These are phyloP conservation scores for Okamejei kenojei DNA, from an alignment of 2,797 vertebrate species.

Conservation along the genomic window DNA sequence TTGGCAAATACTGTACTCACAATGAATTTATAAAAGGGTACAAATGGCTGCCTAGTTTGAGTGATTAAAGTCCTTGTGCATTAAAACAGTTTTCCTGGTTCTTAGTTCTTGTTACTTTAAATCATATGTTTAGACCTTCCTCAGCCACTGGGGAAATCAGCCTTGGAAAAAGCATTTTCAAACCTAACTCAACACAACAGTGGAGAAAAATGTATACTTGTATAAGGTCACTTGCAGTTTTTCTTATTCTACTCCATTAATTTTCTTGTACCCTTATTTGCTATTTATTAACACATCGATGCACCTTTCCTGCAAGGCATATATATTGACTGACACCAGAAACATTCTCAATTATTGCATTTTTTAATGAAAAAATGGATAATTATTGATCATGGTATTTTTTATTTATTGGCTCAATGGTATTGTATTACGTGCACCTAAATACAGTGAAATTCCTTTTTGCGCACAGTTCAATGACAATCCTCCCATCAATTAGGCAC, in stretches of 20 bases:
- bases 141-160: not conserved
- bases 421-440: too few relatives aligned
- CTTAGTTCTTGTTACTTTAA: not conserved
- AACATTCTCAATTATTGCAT: too few relatives aligned
- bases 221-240: not conserved
- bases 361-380: not conserved
- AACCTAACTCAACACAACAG: not conserved
- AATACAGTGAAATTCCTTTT: too few relatives aligned
- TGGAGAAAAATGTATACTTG: not conserved
- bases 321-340: not conserved
- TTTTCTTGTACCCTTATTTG: not conserved
- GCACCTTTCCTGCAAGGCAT: not conserved
- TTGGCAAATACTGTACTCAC: not conserved
- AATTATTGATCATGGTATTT: too few relatives aligned
- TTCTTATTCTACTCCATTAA: not conserved
- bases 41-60: not conserved
- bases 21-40: not conserved
- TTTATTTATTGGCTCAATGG: too few relatives aligned
- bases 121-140: not conserved
- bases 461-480: too few relatives aligned
- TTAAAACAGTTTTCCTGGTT: not conserved
- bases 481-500: too few relatives aligned
- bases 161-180: not conserved
- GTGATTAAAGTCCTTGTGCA: not conserved
- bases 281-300: not conserved